Percentiles rank a stretch among this genome's conserved stretches.
phyloP scores from a whole-genome alignment of 2,797 vertebrate species.

The Prunella strophiata region DNA sequence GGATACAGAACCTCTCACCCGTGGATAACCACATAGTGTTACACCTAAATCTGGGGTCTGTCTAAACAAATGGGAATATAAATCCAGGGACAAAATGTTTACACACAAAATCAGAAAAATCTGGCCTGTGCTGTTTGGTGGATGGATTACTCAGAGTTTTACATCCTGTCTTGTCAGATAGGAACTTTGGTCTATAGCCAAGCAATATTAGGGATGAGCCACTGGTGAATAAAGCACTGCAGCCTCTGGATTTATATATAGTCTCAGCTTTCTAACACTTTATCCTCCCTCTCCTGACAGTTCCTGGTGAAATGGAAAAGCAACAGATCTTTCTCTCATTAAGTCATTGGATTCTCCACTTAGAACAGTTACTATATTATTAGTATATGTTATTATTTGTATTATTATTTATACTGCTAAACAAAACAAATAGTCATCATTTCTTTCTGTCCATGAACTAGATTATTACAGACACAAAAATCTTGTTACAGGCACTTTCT shows the following conservation, averaged over 20 bases:
- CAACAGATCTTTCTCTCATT: not conserved
- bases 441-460: not conserved
- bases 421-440: not conserved
- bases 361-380: not conserved
- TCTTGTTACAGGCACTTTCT: not conserved
- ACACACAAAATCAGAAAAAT: not conserved
- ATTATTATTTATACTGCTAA: not conserved
- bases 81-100: not conserved
- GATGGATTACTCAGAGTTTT: constrained; percentile 6
- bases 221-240: constrained; percentile 19
- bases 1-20: not conserved
- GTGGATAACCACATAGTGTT: not conserved
- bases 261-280: not conserved
- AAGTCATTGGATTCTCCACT: not conserved
- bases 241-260: not conserved
- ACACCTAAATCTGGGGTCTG: not conserved
- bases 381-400: not conserved
- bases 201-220: constrained; percentile 19
- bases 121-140: not conserved
- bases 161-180: constrained; percentile 24
- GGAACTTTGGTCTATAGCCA: constrained; percentile 21
- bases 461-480: not conserved
- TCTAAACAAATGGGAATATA: not conserved
- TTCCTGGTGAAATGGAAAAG: not conserved
- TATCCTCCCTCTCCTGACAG: not conserved